Evolutionary conservation across 2,797 vertebrate species (phyloP).

Genomic region (Hyperoplus immaculatus): DNA sequence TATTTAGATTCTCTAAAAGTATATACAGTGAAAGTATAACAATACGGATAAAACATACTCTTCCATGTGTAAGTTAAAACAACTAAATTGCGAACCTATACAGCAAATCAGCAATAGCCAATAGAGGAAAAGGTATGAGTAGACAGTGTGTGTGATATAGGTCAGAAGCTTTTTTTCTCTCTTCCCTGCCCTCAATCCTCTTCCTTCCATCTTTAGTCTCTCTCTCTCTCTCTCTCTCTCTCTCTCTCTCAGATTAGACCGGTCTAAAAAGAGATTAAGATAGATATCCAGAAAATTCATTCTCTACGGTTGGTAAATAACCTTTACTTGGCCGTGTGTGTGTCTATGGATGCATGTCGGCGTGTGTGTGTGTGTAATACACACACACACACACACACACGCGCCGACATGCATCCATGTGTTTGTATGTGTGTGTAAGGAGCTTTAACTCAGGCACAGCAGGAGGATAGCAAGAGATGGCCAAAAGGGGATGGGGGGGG

Average conservation of each 20-base stretch:
- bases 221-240: constrained; percentile 49
- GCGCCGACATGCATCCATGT: not conserved
- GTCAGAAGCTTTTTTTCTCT: constrained; percentile 20
- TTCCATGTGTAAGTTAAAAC: not conserved
- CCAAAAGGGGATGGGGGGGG: constrained; percentile 28
- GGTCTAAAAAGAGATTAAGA: constrained; percentile 74
- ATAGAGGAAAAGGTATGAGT: not conserved
- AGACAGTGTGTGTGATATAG: not conserved
- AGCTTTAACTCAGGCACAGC: constrained; percentile 53
- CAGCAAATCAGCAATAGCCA: not conserved
- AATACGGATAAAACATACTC: not conserved
- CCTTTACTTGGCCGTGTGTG: constrained; percentile 50
- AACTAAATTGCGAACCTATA: not conserved
- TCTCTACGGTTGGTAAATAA: constrained; percentile 69
- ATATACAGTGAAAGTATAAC: not conserved
- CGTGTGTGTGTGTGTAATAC: not conserved
- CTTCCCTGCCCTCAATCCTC: constrained; percentile 54
- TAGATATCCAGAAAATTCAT: constrained; percentile 73
- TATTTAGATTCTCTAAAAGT: not conserved
- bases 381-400: too few relatives aligned
- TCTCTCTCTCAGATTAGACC: constrained; percentile 65
- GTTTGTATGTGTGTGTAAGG: constrained; percentile 52
- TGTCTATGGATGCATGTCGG: constrained; percentile 11
- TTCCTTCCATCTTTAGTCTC: constrained; percentile 50
- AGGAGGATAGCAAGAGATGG: constrained; percentile 45